phyloP scores from a whole-genome alignment of 35 echinoderm and acorn worm species.

The Chiridota heheva region DNA sequence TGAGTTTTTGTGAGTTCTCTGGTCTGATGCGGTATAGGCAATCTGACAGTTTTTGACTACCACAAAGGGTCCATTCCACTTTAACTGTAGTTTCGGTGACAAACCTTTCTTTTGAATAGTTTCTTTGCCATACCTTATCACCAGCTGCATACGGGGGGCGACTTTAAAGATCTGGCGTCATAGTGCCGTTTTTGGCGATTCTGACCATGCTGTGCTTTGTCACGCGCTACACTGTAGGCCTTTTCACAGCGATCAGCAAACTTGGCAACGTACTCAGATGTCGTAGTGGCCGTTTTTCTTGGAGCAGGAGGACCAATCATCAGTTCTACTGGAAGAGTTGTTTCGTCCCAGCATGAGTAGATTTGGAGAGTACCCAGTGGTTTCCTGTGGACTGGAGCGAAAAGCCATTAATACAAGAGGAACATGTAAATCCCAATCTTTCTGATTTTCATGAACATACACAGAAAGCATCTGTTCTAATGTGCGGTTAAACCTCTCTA shows the following conservation, averaged over 20 bases:
- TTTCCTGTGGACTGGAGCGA: conserved; percentile 36
- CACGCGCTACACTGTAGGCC: conserved; percentile 17
- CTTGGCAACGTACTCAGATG: conserved; percentile 13
- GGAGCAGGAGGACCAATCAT: background rate
- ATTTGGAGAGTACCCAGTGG: conserved; percentile 59
- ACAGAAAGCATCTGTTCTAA: conserved; percentile 18
- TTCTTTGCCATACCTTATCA: conserved; percentile 48
- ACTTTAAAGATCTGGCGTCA: background rate
- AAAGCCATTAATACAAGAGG: conserved; percentile 47
- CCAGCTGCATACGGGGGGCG: background rate
- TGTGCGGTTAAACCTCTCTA: conserved; percentile 57
- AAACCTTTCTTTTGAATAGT: background rate
- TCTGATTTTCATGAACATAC: conserved; percentile 35
- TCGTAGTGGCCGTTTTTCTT: background rate
- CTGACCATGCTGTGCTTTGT: background rate
- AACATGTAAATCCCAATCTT: conserved; percentile 35
- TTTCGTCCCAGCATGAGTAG: conserved; percentile 70
- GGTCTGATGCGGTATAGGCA: conserved; percentile 56
- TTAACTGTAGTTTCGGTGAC: conserved; percentile 51
- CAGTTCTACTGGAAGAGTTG: conserved; percentile 50
- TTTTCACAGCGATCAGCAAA: background rate
- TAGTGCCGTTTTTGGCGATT: conserved; percentile 51
- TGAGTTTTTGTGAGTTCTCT: background rate
- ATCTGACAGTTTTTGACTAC: conserved; percentile 49
- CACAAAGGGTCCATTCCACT: conserved; percentile 62